Evolutionary conservation across 2,797 vertebrate species (phyloP), one percentile per base, ranked within the genome.

Genomic region (Otolemur crassicaudatus): DNA sequence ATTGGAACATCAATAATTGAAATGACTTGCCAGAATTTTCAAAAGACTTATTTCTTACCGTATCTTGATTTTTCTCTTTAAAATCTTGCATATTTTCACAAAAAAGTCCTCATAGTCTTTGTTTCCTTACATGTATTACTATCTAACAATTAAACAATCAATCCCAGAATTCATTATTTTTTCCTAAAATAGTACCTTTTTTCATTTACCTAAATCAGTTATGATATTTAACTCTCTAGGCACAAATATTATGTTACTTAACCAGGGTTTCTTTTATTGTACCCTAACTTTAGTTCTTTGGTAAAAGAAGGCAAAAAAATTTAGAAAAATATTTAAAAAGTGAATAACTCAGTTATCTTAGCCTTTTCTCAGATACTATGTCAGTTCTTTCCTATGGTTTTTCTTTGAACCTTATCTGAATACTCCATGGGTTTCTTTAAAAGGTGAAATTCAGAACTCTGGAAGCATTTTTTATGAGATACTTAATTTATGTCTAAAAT

Each of bases 401-500:
- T 88, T 17, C 75, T 81, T 60, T 91, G 76, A 90, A 69, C 19
- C 29, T 29, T 46, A 27, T 77, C 16, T 75, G 4, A 87, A 17
- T 87, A 53, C 20, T 43, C 23, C 11, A 46, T 95, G 5, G 2
- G 2, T 94, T 92, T 85, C 16, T 53, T 73, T 84, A 46, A 91
- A n/a, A 76, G 53, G 53, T 92, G 7, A 70, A 58, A 76, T 86
- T 89, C 13, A 89, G 31, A 70, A 77, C 13, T 69, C 61, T 73
- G 23, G 27, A 53, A 90, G 72, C 23, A n/a, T 46, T 76, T 85
- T 84, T 60, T 29, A 69, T 40, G 22, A 87, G 11, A 17, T 31
- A 67, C 5, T 87, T 94, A 34, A 72, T 27, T 17, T 81, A 80
- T 92, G 7, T 95, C 22, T 83, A 79, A 96, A 88, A 94, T 82